Evolutionary conservation across 2,797 vertebrate species (phyloP).

Genomic region (Okamejei kenojei): DNA sequence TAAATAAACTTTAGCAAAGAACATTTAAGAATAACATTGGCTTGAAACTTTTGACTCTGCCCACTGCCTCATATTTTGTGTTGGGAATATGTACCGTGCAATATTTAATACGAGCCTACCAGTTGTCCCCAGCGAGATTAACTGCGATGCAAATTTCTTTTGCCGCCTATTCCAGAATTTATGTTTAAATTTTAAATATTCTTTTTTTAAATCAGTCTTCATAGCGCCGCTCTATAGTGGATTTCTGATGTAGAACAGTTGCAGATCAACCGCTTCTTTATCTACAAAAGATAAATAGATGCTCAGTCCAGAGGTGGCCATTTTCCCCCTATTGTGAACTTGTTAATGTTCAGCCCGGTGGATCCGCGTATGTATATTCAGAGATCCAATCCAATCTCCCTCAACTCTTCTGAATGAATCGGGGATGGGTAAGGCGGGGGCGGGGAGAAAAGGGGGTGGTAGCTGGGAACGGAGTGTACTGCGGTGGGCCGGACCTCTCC

Average conservation of each 20-base stretch:
- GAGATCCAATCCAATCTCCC: conserved; percentile 27
- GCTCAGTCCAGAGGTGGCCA: background rate
- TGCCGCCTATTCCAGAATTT: background rate
- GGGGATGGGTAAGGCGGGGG: conserved; percentile 40
- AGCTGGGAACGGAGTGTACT: conserved; percentile 40
- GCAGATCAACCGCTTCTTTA: background rate
- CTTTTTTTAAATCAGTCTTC: background rate
- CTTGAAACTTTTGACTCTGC: background rate
- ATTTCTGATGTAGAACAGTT: background rate
- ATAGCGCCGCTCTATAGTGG: background rate
- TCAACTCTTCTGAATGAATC: conserved; percentile 20
- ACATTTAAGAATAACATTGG: background rate
- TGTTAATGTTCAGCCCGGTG: conserved; percentile 16
- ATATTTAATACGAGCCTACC: background rate
- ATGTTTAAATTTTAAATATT: background rate
- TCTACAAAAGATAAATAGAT: no score
- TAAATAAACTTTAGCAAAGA: background rate
- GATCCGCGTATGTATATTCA: background rate
- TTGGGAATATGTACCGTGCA: background rate
- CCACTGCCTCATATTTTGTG: background rate
- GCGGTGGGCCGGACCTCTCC: conserved; percentile 54
- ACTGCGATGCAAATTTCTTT: background rate
- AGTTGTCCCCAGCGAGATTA: no score
- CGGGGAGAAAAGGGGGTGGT: conserved; percentile 40
- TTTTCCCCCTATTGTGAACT: background rate